Conservation (phyloP, 1,140 invertebrate species). For the Cephus cinctus region DNA sequence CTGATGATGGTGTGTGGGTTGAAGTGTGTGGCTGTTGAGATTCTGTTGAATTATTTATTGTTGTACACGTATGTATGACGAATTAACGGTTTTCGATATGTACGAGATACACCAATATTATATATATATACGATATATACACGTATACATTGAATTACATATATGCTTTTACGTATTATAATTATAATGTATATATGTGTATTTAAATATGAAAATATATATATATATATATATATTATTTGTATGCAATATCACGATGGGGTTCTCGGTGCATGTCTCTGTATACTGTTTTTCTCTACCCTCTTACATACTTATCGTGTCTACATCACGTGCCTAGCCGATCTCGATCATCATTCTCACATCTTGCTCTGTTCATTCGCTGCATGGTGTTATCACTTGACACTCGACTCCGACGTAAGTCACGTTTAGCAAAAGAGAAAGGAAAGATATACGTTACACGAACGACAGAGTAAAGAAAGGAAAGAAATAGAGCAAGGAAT, state of each 20-base stretch:
- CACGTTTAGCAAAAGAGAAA: neutral
- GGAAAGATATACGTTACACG: neutral
- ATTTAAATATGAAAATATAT: conserved; percentile 20
- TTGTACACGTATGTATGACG: conserved; percentile 18
- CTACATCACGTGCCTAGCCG: conserved; percentile 42
- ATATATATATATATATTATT: conserved; percentile 13
- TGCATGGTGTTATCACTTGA: conserved; percentile 28
- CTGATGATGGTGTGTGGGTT: conserved; percentile 37
- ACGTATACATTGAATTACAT: conserved; percentile 30
- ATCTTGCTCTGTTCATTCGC: conserved; percentile 41
- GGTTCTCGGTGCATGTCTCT: conserved; percentile 48
- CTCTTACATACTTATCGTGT: conserved; percentile 39
- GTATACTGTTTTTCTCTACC: conserved; percentile 34
- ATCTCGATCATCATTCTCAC: conserved; percentile 39
- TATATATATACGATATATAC: conserved; percentile 19
- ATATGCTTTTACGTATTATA: conserved; percentile 20
- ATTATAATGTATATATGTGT: conserved; percentile 19
- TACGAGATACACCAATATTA: conserved; percentile 6
- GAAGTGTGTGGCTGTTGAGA: conserved; percentile 40
- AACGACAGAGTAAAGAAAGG: neutral
- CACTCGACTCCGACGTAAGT: too few relatives aligned
- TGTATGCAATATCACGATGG: conserved; percentile 22
- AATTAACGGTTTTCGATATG: conserved; percentile 9
- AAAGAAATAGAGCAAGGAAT: neutral
- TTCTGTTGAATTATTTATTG: conserved; percentile 36